phyloP scores from a whole-genome alignment of 1,140 invertebrate genomes.

The Chymomyza costata region DNA sequence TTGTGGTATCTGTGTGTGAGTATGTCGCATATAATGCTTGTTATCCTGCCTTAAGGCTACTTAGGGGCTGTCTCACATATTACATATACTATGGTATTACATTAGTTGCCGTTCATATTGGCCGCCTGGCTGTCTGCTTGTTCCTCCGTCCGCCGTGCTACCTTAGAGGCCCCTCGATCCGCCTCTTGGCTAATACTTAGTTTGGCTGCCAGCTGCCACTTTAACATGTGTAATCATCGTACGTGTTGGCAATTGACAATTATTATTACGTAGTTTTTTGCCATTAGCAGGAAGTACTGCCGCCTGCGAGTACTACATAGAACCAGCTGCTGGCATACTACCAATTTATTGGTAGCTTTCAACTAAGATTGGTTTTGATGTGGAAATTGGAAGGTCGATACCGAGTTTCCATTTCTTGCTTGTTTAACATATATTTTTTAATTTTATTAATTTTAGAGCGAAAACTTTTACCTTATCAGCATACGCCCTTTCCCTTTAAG shows the following conservation, averaged over 20 bases:
- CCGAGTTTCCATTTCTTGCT: too few relatives aligned
- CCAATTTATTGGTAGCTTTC: too few relatives aligned
- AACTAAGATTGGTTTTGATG: too few relatives aligned
- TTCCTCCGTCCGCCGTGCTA: too few relatives aligned
- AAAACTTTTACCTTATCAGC: too few relatives aligned
- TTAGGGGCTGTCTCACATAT: conserved; percentile 70
- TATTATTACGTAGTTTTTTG: conserved; percentile 67
- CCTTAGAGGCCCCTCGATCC: too few relatives aligned
- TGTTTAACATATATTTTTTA: too few relatives aligned
- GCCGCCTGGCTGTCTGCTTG: background rate
- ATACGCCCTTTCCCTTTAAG: too few relatives aligned
- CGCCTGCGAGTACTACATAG: too few relatives aligned
- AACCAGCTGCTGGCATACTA: conserved; percentile 6
- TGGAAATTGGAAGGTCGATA: too few relatives aligned
- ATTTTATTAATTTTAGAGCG: too few relatives aligned
- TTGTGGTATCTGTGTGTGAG: background rate
- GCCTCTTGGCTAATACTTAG: too few relatives aligned
- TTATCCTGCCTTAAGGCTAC: conserved; percentile 70
- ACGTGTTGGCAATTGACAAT: conserved; percentile 70
- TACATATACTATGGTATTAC: conserved; percentile 68
- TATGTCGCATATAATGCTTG: conserved; percentile 58
- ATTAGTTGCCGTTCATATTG: conserved; percentile 34
- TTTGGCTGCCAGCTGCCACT: conserved; percentile 46
- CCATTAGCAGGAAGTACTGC: conserved; percentile 47
- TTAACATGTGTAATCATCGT: conserved; percentile 69